Evolutionary conservation across 2,113 vertebrate species (phyloP).

Genomic region (Lagenorhynchus albirostris): DNA sequence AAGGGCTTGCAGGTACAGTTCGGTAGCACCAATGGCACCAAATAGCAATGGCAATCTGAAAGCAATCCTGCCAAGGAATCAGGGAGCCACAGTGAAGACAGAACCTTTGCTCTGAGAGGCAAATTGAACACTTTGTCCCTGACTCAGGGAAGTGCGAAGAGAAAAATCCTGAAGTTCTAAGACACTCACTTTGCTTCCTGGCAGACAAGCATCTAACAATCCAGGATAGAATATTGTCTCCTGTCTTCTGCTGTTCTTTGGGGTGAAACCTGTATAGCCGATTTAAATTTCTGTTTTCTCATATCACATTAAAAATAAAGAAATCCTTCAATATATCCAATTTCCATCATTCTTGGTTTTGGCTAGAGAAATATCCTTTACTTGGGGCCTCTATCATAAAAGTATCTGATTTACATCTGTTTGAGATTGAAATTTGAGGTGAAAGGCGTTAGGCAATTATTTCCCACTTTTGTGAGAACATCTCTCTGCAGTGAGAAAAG

Average conservation of each 20-base stretch:
- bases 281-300: slow-evolving; percentile 12
- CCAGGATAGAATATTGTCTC: not conserved
- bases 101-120: not conserved
- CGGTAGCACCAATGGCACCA: not conserved
- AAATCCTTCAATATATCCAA: not conserved
- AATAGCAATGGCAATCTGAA: not conserved
- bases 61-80: not conserved
- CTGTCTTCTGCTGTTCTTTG: not conserved
- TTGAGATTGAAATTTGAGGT: slow-evolving; percentile 28
- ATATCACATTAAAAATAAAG: not conserved
- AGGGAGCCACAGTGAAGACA: not conserved
- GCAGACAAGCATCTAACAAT: not conserved
- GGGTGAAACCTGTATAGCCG: not conserved
- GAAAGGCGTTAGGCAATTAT: not conserved
- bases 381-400: not conserved
- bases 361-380: not conserved
- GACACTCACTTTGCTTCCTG: not conserved
- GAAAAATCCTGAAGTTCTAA: not conserved
- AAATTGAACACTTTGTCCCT: not conserved
- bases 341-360: slow-evolving; percentile 14
- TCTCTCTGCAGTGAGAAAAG: slow-evolving; percentile 26
- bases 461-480: not conserved
- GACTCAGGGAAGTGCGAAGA: not conserved
- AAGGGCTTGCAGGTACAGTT: not conserved
- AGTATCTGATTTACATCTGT: not conserved